phyloP scores from a whole-genome alignment of 2,797 vertebrate species.

The Epinephelus malabaricus region DNA sequence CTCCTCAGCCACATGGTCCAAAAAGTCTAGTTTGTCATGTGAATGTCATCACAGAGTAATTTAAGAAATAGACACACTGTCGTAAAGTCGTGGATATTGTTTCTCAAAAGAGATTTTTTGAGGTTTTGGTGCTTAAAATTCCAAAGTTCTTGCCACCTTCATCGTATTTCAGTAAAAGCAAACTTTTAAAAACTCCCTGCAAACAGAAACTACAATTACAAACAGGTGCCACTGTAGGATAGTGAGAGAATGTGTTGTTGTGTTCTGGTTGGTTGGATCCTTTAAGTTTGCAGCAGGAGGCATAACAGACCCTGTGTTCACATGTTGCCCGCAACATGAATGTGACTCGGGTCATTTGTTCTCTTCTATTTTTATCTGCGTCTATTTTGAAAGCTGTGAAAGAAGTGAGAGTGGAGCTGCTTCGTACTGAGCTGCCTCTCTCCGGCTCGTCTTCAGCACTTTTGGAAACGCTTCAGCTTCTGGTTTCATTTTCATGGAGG shows the following conservation, averaged over 20 bases:
- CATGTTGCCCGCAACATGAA: slow-evolving; percentile 36
- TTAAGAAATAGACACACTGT: neutral
- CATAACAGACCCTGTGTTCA: neutral
- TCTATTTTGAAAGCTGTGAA: slow-evolving; percentile 82
- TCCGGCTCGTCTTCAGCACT: neutral
- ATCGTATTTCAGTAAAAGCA: neutral
- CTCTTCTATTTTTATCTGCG: slow-evolving; percentile 75
- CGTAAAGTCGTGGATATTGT: too few relatives aligned
- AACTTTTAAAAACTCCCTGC: neutral
- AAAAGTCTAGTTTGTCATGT: neutral
- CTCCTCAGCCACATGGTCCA: neutral
- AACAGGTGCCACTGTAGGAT: too few relatives aligned
- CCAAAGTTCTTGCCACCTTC: neutral
- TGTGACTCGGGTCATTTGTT: slow-evolving; percentile 66
- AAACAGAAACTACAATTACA: neutral
- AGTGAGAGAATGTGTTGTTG: too few relatives aligned
- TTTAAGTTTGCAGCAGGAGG: neutral
- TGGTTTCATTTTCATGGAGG: slow-evolving; percentile 11
- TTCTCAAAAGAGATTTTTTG: too few relatives aligned
- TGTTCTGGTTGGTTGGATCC: neutral
- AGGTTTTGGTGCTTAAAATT: too few relatives aligned
- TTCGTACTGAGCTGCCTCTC: neutral
- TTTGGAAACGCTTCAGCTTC: slow-evolving; percentile 28
- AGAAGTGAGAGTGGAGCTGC: slow-evolving; percentile 42
- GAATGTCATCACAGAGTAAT: neutral